A percentile compares a stretch with the other conserved stretches of the same genome.
Conservation (phyloP, 2,113 vertebrate species). For the Vidua macroura region DNA sequence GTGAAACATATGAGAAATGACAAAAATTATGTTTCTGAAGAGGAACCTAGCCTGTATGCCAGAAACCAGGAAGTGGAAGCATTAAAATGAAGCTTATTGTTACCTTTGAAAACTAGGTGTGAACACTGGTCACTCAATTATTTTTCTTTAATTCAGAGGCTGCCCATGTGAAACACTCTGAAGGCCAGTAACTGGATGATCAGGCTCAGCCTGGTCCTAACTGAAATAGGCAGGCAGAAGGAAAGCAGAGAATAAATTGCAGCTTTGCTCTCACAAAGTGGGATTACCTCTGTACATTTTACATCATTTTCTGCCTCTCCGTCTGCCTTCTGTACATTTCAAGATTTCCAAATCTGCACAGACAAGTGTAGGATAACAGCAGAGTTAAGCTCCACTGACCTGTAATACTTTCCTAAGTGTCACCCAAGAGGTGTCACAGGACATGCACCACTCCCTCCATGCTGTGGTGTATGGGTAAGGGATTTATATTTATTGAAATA, state of each 20-base stretch:
- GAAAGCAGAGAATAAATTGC: background rate
- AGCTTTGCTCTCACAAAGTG: background rate
- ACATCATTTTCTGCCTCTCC: background rate
- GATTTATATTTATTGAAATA: background rate
- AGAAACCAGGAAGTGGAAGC: background rate
- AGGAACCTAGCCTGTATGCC: background rate
- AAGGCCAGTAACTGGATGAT: background rate
- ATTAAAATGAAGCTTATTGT: background rate
- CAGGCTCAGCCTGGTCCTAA: background rate
- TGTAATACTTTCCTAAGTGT: background rate
- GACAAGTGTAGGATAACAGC: background rate
- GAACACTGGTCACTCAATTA: background rate
- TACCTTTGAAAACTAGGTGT: background rate
- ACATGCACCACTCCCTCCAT: background rate
- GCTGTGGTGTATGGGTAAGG: background rate
- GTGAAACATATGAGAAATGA: slow-evolving; percentile 7
- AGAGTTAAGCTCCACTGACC: background rate
- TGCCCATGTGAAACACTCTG: background rate
- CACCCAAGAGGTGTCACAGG: background rate
- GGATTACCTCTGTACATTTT: background rate
- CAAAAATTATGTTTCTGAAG: background rate
- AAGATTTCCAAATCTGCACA: background rate
- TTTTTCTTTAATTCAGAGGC: background rate
- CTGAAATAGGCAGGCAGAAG: background rate
- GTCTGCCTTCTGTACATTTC: background rate